These are phyloP conservation scores for Equus quagga DNA, from an alignment of 2,113 vertebrate genomes.

Conservation along the genomic window DNA sequence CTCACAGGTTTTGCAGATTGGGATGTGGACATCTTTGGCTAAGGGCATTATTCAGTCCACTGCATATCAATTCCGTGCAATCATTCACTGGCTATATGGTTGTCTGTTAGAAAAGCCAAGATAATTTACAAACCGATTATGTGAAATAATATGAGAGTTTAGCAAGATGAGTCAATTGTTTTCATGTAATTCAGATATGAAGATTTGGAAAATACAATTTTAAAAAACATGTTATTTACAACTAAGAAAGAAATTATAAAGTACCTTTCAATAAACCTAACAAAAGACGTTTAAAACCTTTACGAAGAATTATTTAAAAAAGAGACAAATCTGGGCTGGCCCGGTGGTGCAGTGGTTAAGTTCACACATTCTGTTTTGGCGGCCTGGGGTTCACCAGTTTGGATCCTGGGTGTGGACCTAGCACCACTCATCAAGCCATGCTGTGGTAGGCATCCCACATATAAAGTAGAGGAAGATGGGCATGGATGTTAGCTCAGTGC, in stretches of 20 bases:
- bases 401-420: no score
- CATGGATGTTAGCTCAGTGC: no score
- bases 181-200: background rate
- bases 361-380: no score
- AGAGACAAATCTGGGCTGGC: background rate
- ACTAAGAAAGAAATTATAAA: conserved; percentile 26
- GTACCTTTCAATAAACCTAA: background rate
- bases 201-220: conserved; percentile 19
- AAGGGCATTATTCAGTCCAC: background rate
- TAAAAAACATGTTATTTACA: conserved; percentile 7
- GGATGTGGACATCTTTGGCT: background rate
- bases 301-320: background rate
- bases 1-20: background rate
- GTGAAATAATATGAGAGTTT: background rate
- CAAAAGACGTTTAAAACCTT: conserved; percentile 15
- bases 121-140: conserved; percentile 15
- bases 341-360: no score
- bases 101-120: background rate
- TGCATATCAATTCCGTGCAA: background rate
- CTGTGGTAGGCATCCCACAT: no score
- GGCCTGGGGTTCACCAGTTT: no score
- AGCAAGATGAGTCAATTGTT: background rate
- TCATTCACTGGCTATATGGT: background rate
- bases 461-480: no score
- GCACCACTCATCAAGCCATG: no score